Evolutionary conservation across 2,888 invertebrate genomes (phyloP).

Genomic region (Molorchus minor): DNA sequence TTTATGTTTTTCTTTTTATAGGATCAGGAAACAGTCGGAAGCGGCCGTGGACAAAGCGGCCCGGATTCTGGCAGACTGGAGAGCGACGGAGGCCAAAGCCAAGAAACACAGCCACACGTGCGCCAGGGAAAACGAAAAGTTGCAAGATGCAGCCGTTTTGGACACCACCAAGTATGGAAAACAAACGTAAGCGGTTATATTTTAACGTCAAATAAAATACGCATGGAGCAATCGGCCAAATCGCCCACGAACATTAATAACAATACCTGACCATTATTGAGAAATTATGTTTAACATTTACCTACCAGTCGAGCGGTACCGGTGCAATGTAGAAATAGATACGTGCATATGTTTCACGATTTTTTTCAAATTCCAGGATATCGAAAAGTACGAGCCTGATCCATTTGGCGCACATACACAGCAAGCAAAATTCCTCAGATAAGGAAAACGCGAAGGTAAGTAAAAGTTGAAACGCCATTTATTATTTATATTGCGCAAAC

Average conservation of each 20-base stretch:
- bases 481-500: background rate
- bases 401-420: slow-evolving; percentile 59
- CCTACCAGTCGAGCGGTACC: too few relatives aligned
- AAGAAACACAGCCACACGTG: slow-evolving; percentile 89
- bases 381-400: slow-evolving; percentile 61
- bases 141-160: slow-evolving; percentile 81
- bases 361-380: slow-evolving; percentile 52
- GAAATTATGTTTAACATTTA: too few relatives aligned
- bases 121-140: slow-evolving; percentile 90
- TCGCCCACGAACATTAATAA: too few relatives aligned
- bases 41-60: slow-evolving; percentile 86
- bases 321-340: too few relatives aligned
- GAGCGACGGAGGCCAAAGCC: slow-evolving; percentile 85
- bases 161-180: slow-evolving; percentile 64
- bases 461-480: slow-evolving; percentile 7
- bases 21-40: slow-evolving; percentile 77
- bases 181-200: slow-evolving; percentile 51
- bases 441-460: slow-evolving; percentile 70
- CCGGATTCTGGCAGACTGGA: slow-evolving; percentile 83
- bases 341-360: background rate
- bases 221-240: too few relatives aligned
- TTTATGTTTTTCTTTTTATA: slow-evolving; percentile 46
- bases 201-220: too few relatives aligned
- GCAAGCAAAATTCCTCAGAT: slow-evolving; percentile 62
- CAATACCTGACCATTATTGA: too few relatives aligned